phyloP scores from a whole-genome alignment of 2,797 vertebrate genomes.

The Pachyuromys duprasi region DNA sequence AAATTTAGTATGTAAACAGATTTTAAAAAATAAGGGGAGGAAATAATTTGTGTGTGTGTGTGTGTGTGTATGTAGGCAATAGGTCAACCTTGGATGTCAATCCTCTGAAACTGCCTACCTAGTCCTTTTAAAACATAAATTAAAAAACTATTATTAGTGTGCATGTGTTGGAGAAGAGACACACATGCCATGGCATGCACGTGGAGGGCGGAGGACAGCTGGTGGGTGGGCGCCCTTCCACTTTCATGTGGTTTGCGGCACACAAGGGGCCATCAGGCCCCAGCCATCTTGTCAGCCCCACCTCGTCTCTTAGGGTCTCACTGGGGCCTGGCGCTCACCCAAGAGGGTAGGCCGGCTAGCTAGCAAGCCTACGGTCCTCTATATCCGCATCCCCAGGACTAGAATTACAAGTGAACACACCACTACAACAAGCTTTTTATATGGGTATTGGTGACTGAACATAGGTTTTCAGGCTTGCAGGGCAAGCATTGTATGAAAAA shows the following conservation, averaged over 20 bases:
- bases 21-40: conserved; percentile 17
- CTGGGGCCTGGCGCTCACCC: neutral
- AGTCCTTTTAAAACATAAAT: neutral
- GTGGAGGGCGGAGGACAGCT: neutral
- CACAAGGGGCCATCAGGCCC: neutral
- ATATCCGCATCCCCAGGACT: neutral
- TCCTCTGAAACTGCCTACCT: neutral
- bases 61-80: neutral
- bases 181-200: neutral
- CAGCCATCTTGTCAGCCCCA: neutral
- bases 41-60: neutral
- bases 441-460: neutral
- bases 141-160: neutral
- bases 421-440: neutral
- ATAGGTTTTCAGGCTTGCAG: neutral
- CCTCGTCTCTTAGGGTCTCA: neutral
- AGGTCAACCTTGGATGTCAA: neutral
- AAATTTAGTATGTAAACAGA: conserved; percentile 40
- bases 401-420: no score
- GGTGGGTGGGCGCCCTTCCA: no score
- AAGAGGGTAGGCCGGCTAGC: neutral
- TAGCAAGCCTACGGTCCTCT: neutral
- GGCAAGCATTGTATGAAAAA: neutral
- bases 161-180: neutral
- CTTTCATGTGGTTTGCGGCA: neutral